Percentiles rank a stretch among this genome's conserved stretches.
Conservation (phyloP, 2,888 invertebrate species). For the Latrodectus hesperus region DNA sequence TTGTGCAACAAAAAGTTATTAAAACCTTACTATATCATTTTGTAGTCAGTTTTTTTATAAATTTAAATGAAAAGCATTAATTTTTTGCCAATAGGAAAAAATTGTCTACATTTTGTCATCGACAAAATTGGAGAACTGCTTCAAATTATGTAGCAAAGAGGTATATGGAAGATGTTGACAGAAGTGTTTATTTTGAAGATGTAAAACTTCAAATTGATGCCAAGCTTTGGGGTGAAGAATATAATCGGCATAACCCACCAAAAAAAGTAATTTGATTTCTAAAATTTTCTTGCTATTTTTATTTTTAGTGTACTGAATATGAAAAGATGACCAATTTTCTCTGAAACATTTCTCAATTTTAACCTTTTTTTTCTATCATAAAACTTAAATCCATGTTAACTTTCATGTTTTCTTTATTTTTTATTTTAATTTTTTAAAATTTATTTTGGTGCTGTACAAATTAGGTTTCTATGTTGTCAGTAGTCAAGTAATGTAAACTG, state of each 20-base stretch:
- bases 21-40: neutral
- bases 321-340: too few species aligned
- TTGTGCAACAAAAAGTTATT: neutral
- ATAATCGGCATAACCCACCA: slow-evolving; percentile 79
- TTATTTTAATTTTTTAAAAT: too few species aligned
- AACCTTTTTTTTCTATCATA: too few species aligned
- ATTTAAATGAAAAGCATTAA: slow-evolving; percentile 6
- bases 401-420: too few species aligned
- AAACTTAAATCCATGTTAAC: too few species aligned
- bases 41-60: too few species aligned
- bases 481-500: too few species aligned
- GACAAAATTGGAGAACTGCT: slow-evolving; percentile 76
- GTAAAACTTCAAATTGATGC: slow-evolving; percentile 80
- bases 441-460: too few species aligned
- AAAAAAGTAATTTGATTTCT: slow-evolving; percentile 76
- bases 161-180: slow-evolving; percentile 77
- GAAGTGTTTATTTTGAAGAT: slow-evolving; percentile 78
- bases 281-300: too few species aligned
- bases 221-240: slow-evolving; percentile 79
- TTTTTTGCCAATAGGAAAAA: slow-evolving; percentile 75
- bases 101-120: slow-evolving; percentile 75
- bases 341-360: too few species aligned
- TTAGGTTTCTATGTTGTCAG: too few species aligned
- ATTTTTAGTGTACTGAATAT: too few species aligned
- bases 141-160: slow-evolving; percentile 79